Evolutionary conservation across 2,888 invertebrate species (phyloP), one percentile per base, ranked within the genome.

Genomic region (Agapostemon virescens): DNA sequence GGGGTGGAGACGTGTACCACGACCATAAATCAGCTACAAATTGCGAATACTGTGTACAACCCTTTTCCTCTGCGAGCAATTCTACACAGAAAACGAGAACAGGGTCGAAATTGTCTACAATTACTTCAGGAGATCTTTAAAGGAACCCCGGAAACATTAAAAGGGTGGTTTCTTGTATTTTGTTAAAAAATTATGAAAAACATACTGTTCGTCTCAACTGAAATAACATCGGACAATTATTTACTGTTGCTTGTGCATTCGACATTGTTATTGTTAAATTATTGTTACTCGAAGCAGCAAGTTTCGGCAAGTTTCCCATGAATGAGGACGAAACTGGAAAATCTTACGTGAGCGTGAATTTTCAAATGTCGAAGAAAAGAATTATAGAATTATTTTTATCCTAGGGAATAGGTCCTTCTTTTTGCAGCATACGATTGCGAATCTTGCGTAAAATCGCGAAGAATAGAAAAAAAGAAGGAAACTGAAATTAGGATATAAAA

Each of bases 1-100:
- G 84, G 67, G 33, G 5, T 30, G 58, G 9, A 69, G 77, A 72
- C 77, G 77, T 64, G 30, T 20, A 52, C 49, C n/a, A 36, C 6
- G 17, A 23, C 15, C 67, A 79, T 74, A 81, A 79, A 79, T 74
- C 80, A 68, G 36, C 30, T 23, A 4, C 38, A 23, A 76, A 42
- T 42, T 9, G 23, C 17, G 23, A 58, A 15, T 17, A 61, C 3
- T 7, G 7, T 63, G 26, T 15, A 11, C 15, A 30, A n/a, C 74
- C 11, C 15, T n/a, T 15, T 55, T 33, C 15, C 26, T 58, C 49
- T 52, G 17, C 13, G 26, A 20, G 61, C 20, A 55, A 55, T 55
- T 26, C 6, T 15, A 55, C 15, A 17, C 6, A 15, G 13, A 15
- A 30, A 26, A 30, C n/a, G n/a, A 55, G 26, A 55, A 55, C 55